Evolutionary conservation across 2,888 invertebrate genomes (phyloP), one percentile per base, ranked within the genome.

Genomic region (Eristalinus aeneus): DNA sequence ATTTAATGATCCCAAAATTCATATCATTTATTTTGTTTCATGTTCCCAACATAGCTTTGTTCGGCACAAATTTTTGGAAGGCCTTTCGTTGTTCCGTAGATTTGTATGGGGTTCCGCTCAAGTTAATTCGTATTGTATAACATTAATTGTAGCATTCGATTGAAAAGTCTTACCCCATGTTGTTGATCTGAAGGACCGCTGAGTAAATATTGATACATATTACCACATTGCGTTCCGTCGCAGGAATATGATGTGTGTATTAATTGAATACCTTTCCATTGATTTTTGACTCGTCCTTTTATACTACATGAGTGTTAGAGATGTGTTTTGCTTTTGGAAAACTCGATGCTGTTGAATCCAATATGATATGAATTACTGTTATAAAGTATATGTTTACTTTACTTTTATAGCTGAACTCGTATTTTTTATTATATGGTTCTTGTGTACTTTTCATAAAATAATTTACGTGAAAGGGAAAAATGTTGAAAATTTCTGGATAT

Each of bases 1-100:
- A 22, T 78, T 71, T 72, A 78, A 78, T 78, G 72, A 71, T 60
- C 20, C 58, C 36, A n/a, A 58, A 80, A 69, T 58, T 64, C 46
- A 56, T 53, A 67, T 68, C 34, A 68, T 73, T 68, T 63, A 68
- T 73, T 60, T 63, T 72, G 23, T n/a, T 64, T 63, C 54, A 54
- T 63, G 22, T 23, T 10, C 34, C 12, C 56, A 23, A 16, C 46
- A n/a, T 32, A 5, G 20, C 34, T 63, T 20, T 36, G 9, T 8
- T 27, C 34, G 56, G 53, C 32, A 36, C 56, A 36, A 16, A 58
- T 46, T 31, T 31, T 39, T 5, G 65, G 46, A 23, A 67, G 31
- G 11, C 11, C 11, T 46, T 46, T 46, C 46, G 56, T 54, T 31
- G 74, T 9, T 23, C 20, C 31, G 36, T 23, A 9, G 12, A 31